phyloP scores from a whole-genome alignment of 2,888 invertebrate species.

The Ferrisia virgata region DNA sequence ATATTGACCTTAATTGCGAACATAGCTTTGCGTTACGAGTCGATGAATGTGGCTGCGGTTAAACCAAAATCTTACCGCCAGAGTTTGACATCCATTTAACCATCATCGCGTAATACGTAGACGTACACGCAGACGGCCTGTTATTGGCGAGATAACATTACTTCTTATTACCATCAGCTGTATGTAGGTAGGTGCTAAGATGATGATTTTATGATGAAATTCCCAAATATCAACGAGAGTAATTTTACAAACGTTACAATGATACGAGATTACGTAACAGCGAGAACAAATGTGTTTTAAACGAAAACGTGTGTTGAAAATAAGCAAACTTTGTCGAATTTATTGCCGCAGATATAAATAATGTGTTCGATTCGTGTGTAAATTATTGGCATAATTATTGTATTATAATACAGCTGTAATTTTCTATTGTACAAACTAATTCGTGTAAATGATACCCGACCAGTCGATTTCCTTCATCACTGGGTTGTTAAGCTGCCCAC shows the following conservation, averaged over 20 bases:
- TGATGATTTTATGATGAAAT: not conserved
- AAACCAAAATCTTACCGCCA: not conserved
- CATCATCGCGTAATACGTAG: not conserved
- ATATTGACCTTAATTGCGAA: slow-evolving; percentile 27
- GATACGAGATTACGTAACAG: not conserved
- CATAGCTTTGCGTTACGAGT: too few relatives aligned
- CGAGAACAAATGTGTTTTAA: not conserved
- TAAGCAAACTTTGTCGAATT: not conserved
- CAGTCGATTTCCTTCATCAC: too few relatives aligned
- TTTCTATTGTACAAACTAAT: too few relatives aligned
- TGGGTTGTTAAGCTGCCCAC: too few relatives aligned
- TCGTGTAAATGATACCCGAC: too few relatives aligned
- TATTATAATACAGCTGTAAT: too few relatives aligned
- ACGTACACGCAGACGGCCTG: not conserved
- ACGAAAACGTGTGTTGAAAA: not conserved
- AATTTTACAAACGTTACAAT: not conserved
- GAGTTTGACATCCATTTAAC: not conserved
- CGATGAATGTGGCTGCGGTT: not conserved
- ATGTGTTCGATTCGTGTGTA: too few relatives aligned
- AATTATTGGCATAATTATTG: too few relatives aligned
- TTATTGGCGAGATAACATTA: not conserved
- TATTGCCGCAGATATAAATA: too few relatives aligned
- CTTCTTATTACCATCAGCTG: too few relatives aligned
- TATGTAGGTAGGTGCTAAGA: not conserved
- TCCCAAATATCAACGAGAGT: not conserved